phyloP scores from a whole-genome alignment of 2,113 vertebrate species.

The Condylura cristata region DNA sequence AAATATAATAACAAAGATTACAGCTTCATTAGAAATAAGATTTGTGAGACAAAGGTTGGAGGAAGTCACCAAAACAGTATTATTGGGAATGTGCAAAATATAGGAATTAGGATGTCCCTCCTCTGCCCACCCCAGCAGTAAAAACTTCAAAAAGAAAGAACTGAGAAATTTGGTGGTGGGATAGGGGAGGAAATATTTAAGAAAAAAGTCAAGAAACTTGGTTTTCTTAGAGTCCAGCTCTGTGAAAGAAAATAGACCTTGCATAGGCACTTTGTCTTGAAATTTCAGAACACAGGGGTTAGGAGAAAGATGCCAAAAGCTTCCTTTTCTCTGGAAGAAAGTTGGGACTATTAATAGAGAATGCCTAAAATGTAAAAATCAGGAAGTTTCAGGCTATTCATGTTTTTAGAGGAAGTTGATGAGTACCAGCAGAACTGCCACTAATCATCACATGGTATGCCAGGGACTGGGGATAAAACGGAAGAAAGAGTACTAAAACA shows the following conservation, averaged over 20 bases:
- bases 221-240: not conserved
- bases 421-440: not conserved
- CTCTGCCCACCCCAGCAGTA: too few relatives aligned
- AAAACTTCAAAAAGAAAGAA: not conserved
- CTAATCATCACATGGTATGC: too few relatives aligned
- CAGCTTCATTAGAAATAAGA: not conserved
- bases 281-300: not conserved
- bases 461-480: not conserved
- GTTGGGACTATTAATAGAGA: not conserved
- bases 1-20: not conserved
- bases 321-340: too few relatives aligned
- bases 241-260: not conserved
- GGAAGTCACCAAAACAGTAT: not conserved
- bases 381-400: not conserved
- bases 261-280: not conserved
- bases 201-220: not conserved
- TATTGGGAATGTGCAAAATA: not conserved
- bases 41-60: not conserved
- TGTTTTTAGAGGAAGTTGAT: not conserved
- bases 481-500: not conserved
- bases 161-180: not conserved
- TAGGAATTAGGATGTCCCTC: not conserved
- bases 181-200: not conserved
- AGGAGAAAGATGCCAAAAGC: not conserved
- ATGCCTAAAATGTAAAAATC: not conserved